Percentiles rank a stretch among this genome's conserved stretches.
phyloP scores from a whole-genome alignment of 2,888 invertebrate genomes.

The Clistopyga incitator region DNA sequence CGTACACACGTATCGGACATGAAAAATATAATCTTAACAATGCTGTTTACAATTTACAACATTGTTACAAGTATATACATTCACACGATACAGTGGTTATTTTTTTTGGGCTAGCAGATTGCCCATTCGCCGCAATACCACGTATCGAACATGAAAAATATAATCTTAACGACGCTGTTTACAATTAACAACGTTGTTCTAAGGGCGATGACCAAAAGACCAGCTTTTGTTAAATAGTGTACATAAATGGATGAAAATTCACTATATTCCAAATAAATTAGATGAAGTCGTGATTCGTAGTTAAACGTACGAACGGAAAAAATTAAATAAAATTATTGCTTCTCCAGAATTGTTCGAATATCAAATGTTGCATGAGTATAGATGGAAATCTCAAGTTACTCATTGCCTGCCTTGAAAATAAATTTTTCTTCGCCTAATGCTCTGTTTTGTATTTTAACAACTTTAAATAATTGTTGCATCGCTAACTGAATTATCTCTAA shows the following conservation, averaged over 20 bases:
- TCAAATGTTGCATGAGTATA: conserved; percentile 12
- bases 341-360: background rate
- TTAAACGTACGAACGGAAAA: background rate
- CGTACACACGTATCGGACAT: background rate
- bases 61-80: background rate
- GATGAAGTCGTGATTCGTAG: conserved; percentile 6
- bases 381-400: background rate
- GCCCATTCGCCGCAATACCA: background rate
- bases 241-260: conserved; percentile 47
- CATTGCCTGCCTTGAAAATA: conserved; percentile 25
- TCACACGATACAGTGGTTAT: background rate
- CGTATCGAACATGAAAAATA: conserved; percentile 33
- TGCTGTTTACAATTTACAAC: conserved; percentile 9
- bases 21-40: conserved; percentile 54
- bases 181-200: background rate
- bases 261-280: conserved; percentile 8
- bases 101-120: background rate
- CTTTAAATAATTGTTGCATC: background rate
- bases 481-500: background rate
- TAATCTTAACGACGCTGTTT: conserved; percentile 42
- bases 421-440: background rate
- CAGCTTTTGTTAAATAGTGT: conserved; percentile 43
- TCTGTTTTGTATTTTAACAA: background rate
- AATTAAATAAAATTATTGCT: conserved; percentile 8
- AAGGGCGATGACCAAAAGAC: conserved; percentile 30